A percentile compares a stretch with the other conserved stretches of the same genome.
Evolutionary conservation across 2,797 vertebrate species (phyloP).

Genomic region (Hydrophis major): DNA sequence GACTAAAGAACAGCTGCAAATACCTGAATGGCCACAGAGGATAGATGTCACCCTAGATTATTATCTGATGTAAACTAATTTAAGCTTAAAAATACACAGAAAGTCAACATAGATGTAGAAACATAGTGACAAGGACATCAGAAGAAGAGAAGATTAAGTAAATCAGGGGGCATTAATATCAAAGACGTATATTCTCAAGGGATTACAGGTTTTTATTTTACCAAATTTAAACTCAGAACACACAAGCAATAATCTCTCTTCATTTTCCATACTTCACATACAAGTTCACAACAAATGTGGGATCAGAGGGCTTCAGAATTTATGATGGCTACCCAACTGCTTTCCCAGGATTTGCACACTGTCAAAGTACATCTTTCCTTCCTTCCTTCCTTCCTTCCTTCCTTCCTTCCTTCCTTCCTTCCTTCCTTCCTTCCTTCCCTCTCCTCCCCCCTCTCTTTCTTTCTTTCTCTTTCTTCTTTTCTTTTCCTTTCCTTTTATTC

Average conservation of each 20-base stretch:
- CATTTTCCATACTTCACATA: background rate
- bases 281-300: background rate
- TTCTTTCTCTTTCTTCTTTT: too few species aligned
- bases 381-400: background rate
- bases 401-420: background rate
- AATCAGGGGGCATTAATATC: background rate
- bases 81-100: background rate
- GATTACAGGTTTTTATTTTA: background rate
- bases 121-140: background rate
- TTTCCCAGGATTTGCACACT: background rate
- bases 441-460: too few species aligned
- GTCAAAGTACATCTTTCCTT: background rate
- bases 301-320: background rate
- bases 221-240: background rate
- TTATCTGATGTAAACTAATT: background rate
- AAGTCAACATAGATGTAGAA: background rate
- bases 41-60: background rate
- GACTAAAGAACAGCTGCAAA: background rate
- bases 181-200: background rate
- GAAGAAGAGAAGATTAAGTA: background rate
- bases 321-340: background rate
- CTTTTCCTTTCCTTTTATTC: background rate
- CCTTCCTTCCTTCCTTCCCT: too few species aligned
- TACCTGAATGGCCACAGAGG: background rate
- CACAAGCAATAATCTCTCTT: background rate